These are phyloP conservation scores for Sigmodon hispidus DNA, from an alignment of 2,113 vertebrate genomes.

Conservation along the genomic window DNA sequence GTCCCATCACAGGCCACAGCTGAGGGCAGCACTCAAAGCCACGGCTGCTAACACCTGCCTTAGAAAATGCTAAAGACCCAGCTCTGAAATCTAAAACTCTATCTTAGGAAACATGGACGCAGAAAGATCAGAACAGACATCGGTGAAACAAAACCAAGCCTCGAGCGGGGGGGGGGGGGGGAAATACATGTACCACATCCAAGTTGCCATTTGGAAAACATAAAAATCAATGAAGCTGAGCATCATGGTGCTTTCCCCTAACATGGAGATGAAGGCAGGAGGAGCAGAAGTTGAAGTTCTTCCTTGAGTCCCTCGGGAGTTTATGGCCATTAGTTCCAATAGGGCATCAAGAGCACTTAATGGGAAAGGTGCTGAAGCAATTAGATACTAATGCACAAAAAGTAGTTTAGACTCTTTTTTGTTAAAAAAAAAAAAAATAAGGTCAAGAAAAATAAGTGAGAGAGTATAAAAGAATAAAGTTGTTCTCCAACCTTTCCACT, in stretches of 20 bases:
- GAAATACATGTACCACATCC: neutral
- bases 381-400: neutral
- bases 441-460: neutral
- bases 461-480: neutral
- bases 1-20: neutral
- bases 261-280: neutral
- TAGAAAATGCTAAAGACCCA: neutral
- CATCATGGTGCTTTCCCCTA: neutral
- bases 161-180: too few species aligned
- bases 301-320: neutral
- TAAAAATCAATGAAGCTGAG: neutral
- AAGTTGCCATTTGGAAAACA: constrained; percentile 33
- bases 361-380: neutral
- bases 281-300: neutral
- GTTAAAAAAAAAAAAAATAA: neutral
- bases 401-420: neutral
- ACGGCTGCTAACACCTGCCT: neutral
- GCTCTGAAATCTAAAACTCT: neutral
- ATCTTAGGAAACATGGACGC: neutral
- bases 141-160: neutral
- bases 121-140: neutral
- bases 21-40: neutral
- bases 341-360: neutral
- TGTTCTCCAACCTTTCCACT: constrained; percentile 92
- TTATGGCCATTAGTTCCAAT: neutral